Evolutionary conservation across 2,113 vertebrate genomes (phyloP).

Genomic region (Proterorhinus semilunaris): DNA sequence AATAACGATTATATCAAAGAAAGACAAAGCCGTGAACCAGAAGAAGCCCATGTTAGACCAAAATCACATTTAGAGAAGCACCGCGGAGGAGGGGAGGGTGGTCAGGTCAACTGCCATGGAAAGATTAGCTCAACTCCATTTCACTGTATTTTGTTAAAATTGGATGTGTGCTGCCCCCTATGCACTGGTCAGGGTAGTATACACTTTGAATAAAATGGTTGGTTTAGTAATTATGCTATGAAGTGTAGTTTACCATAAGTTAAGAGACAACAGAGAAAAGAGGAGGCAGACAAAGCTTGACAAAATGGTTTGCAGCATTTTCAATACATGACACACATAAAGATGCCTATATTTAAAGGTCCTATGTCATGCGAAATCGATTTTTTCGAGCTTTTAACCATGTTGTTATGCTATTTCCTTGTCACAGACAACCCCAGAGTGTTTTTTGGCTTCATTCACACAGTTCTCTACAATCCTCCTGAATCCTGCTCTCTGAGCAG

Average conservation of each 20-base stretch:
- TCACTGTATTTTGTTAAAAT: neutral
- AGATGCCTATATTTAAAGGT: neutral
- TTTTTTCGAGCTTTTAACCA: too few species aligned
- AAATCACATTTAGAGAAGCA: too few species aligned
- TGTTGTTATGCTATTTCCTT: too few species aligned
- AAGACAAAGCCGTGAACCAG: too few species aligned
- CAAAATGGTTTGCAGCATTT: slow-evolving; percentile 11
- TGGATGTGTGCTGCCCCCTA: neutral
- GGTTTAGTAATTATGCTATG: neutral
- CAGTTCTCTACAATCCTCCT: too few species aligned
- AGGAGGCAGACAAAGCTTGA: slow-evolving; percentile 21
- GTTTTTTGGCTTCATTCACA: too few species aligned
- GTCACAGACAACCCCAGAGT: too few species aligned
- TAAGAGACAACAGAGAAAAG: slow-evolving; percentile 10
- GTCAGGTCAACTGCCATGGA: neutral
- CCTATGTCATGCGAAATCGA: too few species aligned
- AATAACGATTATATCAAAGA: neutral
- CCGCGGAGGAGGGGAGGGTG: neutral
- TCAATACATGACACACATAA: slow-evolving; percentile 2
- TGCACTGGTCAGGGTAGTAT: neutral
- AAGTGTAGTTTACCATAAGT: slow-evolving; percentile 6
- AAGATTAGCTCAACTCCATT: neutral
- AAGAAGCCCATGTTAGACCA: too few species aligned
- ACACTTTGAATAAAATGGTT: neutral
- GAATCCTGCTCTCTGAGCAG: too few species aligned